Percentiles rank a stretch among this genome's conserved stretches.
phyloP scores from a whole-genome alignment of 2,797 vertebrate species.

The Atherinosoma microstoma region DNA sequence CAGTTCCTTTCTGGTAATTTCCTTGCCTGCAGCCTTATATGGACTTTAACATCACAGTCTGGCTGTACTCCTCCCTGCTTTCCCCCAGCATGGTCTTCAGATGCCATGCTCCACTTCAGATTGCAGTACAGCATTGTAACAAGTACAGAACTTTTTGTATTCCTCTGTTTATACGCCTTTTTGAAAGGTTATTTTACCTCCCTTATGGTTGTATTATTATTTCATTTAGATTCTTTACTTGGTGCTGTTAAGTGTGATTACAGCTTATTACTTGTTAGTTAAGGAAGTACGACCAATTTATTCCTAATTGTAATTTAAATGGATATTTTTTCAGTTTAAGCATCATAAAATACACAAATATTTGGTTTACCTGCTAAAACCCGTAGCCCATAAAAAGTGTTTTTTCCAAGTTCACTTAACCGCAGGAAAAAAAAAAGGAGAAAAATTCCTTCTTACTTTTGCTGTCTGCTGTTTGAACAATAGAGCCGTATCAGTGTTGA shows the following conservation, averaged over 20 bases:
- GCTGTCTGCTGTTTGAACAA: constrained; percentile 12
- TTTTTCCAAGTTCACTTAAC: not conserved
- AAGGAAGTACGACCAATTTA: not conserved
- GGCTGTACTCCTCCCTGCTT: constrained; percentile 64
- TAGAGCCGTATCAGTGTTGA: not conserved
- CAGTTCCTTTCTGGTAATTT: constrained; percentile 92
- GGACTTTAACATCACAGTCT: constrained; percentile 83
- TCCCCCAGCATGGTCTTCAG: constrained; percentile 61
- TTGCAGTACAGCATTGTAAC: constrained; percentile 35
- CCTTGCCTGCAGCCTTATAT: constrained; percentile 92
- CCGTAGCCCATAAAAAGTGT: not conserved
- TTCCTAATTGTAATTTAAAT: not conserved
- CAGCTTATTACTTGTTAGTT: constrained; percentile 10
- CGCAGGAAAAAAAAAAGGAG: not conserved
- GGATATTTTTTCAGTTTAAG: not conserved
- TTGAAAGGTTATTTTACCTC: constrained; percentile 7
- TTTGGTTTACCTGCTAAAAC: constrained; percentile 10
- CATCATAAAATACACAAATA: constrained; percentile 6
- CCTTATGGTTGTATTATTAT: not conserved
- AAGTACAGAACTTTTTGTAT: constrained; percentile 6
- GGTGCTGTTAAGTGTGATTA: not conserved
- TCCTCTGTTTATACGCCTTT: not conserved
- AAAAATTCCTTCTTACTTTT: constrained; percentile 2
- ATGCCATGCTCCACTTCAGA: constrained; percentile 59
- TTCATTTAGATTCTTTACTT: not conserved